Percentiles rank a stretch among this genome's conserved stretches.
Evolutionary conservation across 2,113 vertebrate genomes (phyloP).

Genomic region (Bucco capensis): DNA sequence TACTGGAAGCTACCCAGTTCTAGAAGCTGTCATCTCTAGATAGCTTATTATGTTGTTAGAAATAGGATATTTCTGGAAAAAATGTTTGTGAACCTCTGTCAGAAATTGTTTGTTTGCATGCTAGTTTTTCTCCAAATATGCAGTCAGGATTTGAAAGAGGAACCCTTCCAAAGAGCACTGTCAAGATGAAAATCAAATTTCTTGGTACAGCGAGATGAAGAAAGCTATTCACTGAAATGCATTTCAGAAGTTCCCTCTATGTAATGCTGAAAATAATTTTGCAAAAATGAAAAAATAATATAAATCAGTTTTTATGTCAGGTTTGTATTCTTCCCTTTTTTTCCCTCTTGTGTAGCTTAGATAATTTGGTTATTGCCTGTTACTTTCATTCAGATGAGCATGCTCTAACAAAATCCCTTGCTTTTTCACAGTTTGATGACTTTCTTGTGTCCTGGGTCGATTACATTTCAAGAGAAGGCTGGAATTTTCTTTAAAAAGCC

Average conservation of each 20-base stretch:
- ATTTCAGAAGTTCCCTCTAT: not conserved
- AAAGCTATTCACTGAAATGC: not conserved
- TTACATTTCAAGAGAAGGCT: not conserved
- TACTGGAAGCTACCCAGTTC: not conserved
- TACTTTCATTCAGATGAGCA: not conserved
- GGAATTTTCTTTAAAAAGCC: not conserved
- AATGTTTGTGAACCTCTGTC: not conserved
- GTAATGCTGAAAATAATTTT: not conserved
- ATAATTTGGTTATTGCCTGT: not conserved
- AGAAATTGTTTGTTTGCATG: not conserved
- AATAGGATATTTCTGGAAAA: conserved; percentile 18
- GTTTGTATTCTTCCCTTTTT: not conserved
- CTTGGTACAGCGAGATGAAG: not conserved
- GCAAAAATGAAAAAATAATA: not conserved
- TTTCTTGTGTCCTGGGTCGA: not conserved
- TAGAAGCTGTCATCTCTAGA: conserved; percentile 7
- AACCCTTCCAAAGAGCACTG: not conserved
- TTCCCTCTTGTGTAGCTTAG: not conserved
- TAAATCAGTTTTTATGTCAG: not conserved
- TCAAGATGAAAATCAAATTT: not conserved
- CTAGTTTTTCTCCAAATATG: not conserved
- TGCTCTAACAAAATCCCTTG: not conserved
- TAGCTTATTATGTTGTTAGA: not conserved
- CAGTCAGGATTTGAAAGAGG: not conserved
- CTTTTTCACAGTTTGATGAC: not conserved